phyloP scores from a whole-genome alignment of 2,888 invertebrate genomes.

The Mermis nigrescens region DNA sequence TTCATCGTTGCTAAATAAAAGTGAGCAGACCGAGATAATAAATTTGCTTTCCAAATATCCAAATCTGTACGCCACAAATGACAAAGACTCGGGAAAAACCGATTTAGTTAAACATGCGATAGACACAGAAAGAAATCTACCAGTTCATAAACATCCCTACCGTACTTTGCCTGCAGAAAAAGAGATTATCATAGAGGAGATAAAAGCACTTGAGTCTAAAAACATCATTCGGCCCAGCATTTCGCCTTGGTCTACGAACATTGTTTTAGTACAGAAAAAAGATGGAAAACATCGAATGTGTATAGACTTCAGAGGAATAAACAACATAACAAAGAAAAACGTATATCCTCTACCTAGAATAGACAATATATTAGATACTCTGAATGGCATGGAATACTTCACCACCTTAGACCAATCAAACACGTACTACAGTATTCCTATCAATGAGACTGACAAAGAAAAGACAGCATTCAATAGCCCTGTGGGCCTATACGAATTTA shows the following conservation, averaged over 20 bases:
- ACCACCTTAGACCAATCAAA: not conserved
- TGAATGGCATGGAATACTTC: not conserved
- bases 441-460: conserved; percentile 12
- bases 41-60: too few species aligned
- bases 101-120: not conserved
- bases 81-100: not conserved
- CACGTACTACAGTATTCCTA: conserved; percentile 16
- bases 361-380: not conserved
- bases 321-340: not conserved
- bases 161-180: not conserved
- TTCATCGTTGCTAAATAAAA: too few species aligned
- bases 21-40: too few species aligned
- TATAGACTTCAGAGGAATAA: not conserved
- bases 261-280: not conserved
- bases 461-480: conserved; percentile 19
- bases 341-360: not conserved
- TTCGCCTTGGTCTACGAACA: not conserved
- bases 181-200: not conserved
- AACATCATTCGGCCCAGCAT: not conserved
- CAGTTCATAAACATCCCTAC: not conserved
- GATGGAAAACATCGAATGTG: not conserved
- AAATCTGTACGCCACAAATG: not conserved
- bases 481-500: conserved; percentile 20
- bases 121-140: not conserved
- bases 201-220: not conserved